Evolutionary conservation across 2,888 invertebrate species (phyloP), one percentile per base, ranked within the genome.

Genomic region (Nephrotoma guestfalica): DNA sequence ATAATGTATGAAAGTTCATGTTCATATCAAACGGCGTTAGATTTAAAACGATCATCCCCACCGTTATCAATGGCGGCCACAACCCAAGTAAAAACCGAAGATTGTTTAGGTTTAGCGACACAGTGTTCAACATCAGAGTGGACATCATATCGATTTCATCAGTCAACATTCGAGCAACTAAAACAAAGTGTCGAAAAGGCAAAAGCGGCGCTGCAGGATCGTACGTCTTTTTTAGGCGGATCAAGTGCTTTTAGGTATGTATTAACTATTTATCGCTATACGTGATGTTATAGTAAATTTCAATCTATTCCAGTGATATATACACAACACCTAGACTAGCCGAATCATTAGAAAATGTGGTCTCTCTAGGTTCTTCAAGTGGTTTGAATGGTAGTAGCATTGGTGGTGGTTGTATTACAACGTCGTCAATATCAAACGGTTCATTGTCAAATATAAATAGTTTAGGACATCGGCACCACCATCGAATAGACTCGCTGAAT

Each of bases 131-230:
- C 94, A 0, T 42, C 84, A 6, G 95, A 95, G 91, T 95, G 95
- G 95, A 94, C 95, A 0, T 94, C 94, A 0, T 97, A 97, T 91
- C 94, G 97, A 85, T 95, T 96, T 87, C 96, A 96, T 90, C 96
- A 96, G 89, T 96, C 96, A 88, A 97, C 97, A 11, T 97, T 97
- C 92, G 97, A 97, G 90, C 97, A 97, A 90, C 92, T 97, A 88
- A 97, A 97, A 89, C 97, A 97, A 91, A 96, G 96, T 89, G 97
- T 97, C 83, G 97, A 97, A 90, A 97, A 97, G 90, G 97, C 97
- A 83, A 97, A 97, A 90, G 97, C 97, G 0, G 97, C 96, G 0
- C 92, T 97, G 85, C 96, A 96, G 90, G 95, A 96, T 90, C 92
- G 94, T 87, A 95, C 94, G 51, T 94, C 94, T 11, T 94, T 96